These are phyloP conservation scores for Capromys pilorides DNA, from an alignment of 2,797 vertebrate genomes.

Conservation along the genomic window DNA sequence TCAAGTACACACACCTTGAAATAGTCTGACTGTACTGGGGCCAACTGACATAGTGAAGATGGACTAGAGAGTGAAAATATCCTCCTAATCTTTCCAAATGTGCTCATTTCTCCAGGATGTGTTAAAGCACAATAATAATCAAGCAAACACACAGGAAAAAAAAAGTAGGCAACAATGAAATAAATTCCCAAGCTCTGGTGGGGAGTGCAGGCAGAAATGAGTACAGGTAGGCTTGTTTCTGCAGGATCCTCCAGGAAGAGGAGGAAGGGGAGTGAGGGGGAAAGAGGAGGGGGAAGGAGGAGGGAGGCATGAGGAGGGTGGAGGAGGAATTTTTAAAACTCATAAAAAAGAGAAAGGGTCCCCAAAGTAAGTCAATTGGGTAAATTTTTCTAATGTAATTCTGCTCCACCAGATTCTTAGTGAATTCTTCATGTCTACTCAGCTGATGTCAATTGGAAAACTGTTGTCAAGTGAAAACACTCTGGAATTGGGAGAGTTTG, in stretches of 20 bases:
- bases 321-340: too few species aligned
- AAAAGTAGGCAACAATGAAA: not conserved
- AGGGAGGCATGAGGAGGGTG: too few species aligned
- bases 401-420: not conserved
- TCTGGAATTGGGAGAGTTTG: not conserved
- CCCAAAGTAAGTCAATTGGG: conserved; percentile 2
- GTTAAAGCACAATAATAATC: conserved; percentile 30
- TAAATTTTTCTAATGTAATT: not conserved
- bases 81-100: not conserved
- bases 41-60: not conserved
- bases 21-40: conserved; percentile 21
- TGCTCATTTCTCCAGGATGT: conserved; percentile 14
- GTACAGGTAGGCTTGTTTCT: too few species aligned
- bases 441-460: not conserved
- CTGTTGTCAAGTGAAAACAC: not conserved
- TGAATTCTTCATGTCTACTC: not conserved
- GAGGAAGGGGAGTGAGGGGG: too few species aligned
- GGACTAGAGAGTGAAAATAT: not conserved
- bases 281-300: too few species aligned
- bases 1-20: conserved; percentile 51
- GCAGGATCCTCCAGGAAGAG: too few species aligned
- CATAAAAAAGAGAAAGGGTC: not conserved
- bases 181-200: too few species aligned
- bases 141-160: not conserved
- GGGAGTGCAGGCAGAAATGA: too few species aligned